Conservation (phyloP, 1,140 invertebrate species). For the Pemphigus obesinymphae region DNA sequence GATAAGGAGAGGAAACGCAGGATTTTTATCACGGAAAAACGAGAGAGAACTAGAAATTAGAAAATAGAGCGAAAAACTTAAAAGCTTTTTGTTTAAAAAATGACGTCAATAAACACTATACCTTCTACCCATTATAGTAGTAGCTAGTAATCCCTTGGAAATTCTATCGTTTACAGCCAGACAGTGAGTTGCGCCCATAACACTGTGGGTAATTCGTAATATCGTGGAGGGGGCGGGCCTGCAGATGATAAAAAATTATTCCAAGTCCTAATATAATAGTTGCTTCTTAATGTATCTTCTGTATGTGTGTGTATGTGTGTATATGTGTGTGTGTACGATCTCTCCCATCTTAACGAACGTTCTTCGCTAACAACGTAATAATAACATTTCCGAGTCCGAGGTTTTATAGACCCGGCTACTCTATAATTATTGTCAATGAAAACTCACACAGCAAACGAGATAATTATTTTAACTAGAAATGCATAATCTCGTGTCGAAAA, state of each 20-base stretch:
- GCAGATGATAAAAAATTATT: background rate
- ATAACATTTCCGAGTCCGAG: conserved; percentile 11
- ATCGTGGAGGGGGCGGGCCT: background rate
- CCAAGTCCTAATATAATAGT: background rate
- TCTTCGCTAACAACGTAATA: conserved; percentile 1
- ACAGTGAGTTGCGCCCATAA: background rate
- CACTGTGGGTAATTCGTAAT: background rate
- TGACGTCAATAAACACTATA: too few relatives aligned
- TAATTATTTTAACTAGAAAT: conserved; percentile 37
- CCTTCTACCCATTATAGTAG: too few relatives aligned
- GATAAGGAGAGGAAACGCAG: too few relatives aligned
- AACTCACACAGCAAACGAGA: conserved; percentile 28
- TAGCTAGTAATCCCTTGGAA: too few relatives aligned
- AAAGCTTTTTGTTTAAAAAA: too few relatives aligned
- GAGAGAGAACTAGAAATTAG: too few relatives aligned
- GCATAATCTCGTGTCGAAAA: conserved; percentile 17
- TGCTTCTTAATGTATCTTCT: background rate
- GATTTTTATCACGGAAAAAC: too few relatives aligned
- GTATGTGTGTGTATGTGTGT: background rate
- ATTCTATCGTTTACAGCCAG: too few relatives aligned
- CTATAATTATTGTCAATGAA: conserved; percentile 40
- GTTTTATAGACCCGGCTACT: conserved; percentile 9
- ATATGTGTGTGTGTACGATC: background rate
- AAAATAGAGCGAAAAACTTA: too few relatives aligned
- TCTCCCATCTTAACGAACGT: background rate